phyloP scores from a whole-genome alignment of 30 jellyfish, hydroid and myxozoan genomes.

The Turritopsis rubra region DNA sequence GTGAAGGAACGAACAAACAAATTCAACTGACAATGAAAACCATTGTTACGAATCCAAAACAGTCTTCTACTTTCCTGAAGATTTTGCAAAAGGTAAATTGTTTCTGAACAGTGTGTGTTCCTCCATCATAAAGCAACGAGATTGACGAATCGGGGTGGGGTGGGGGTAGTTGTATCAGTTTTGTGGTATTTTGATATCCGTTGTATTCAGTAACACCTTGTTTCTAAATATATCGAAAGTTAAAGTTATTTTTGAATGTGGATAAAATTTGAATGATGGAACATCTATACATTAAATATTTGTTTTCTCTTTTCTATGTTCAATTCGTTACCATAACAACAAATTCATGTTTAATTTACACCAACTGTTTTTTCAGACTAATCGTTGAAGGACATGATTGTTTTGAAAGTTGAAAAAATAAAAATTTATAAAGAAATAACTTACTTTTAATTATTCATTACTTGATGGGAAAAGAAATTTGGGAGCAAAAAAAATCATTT shows the following conservation, averaged over 20 bases:
- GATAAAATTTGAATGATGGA: background rate
- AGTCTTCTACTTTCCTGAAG: slow-evolving; percentile 22
- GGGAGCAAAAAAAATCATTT: background rate
- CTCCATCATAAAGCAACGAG: no score
- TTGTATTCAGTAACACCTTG: no score
- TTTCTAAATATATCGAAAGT: no score
- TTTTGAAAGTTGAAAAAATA: background rate
- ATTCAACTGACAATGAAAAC: slow-evolving; percentile 6
- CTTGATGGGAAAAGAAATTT: background rate
- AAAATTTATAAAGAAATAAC: no score
- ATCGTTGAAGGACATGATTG: background rate
- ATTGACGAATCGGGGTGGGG: no score
- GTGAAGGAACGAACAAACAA: background rate
- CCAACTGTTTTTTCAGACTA: background rate
- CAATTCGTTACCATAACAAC: background rate
- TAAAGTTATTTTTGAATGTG: background rate
- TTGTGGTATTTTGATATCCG: no score
- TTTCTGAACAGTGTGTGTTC: background rate
- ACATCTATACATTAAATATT: background rate
- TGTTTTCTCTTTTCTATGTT: background rate
- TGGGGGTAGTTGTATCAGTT: no score
- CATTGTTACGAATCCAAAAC: slow-evolving; percentile 16
- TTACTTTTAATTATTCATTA: background rate
- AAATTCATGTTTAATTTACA: background rate
- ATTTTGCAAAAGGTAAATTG: slow-evolving; percentile 33